Evolutionary conservation across 2,113 vertebrate species (phyloP).

Genomic region (Lynx canadensis): DNA sequence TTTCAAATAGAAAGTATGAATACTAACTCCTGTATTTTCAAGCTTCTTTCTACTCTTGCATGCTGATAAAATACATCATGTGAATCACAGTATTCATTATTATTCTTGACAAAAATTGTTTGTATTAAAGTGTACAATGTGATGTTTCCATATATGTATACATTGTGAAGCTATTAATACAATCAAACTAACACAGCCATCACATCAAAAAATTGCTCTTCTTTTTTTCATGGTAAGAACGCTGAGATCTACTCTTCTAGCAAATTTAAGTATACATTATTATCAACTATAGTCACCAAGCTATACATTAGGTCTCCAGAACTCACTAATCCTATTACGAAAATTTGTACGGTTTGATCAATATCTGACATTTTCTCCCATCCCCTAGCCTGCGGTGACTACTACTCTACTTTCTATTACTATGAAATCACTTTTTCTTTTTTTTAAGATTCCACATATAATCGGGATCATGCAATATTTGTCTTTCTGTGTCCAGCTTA

Average conservation of each 20-base stretch:
- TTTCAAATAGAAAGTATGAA: constrained; percentile 1
- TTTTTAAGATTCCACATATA: background rate
- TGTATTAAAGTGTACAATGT: background rate
- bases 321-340: background rate
- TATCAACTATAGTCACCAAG: background rate
- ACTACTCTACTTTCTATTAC: background rate
- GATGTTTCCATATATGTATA: background rate
- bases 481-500: background rate
- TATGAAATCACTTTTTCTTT: background rate
- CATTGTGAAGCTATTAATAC: background rate
- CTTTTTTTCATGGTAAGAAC: background rate
- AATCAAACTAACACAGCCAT: background rate
- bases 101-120: background rate
- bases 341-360: background rate
- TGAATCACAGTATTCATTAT: background rate
- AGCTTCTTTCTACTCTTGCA: background rate
- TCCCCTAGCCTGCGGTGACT: background rate
- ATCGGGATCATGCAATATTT: background rate
- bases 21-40: background rate
- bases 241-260: background rate
- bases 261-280: background rate
- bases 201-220: background rate
- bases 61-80: background rate
- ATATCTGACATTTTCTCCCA: background rate
- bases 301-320: background rate